Evolutionary conservation across 2,797 vertebrate species (phyloP), one percentile per base, ranked within the genome.

Genomic region (Dermochelys coriacea): DNA sequence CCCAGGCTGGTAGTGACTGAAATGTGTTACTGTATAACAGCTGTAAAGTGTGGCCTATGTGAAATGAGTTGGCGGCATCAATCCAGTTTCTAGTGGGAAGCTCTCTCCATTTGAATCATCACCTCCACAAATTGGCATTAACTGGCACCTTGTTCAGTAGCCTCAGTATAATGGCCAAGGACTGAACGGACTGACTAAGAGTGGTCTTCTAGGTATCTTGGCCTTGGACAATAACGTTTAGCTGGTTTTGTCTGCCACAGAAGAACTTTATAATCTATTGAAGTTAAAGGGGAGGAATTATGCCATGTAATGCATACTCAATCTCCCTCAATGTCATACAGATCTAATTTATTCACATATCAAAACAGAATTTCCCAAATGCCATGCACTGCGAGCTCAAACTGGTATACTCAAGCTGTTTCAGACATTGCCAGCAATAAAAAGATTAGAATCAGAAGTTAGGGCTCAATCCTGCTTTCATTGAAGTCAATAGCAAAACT

Each of bases 381-480:
- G 68, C 45, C 1, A 1, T 7, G 54, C 45, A 2, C 86, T 16
- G 45, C 54, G 37, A 14, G 51, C 12, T 5, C 80, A 50, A 57
- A 19, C 2, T 61, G 87, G 85, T 77, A 83, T 5, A 64, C 37
- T 18, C 81, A 80, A 50, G 5, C 16, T 6, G 1, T 31, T n/a
- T 27, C 68, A 61, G 16, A 6, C 2, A 0, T 7, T 0, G 4
- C 34, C 2, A 1, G 27, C 49, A 59, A 31, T n/a, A 37, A 12
- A 37, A 8, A 49, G 2, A 2, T 31, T 47, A 0, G 0, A 2
- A 51, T 7, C 49, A 2, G 52, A n/a, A n/a, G 12, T 0, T 7
- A 2, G 12, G 18, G 12, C 79, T 91, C 41, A 23, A 6, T 1
- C 23, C 45, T 4, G n/a, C 4, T 5, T 83, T 37, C 75, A 51